These are phyloP conservation scores for Pristionchus mayeri DNA, from an alignment of 2,888 invertebrate genomes.

Conservation along the genomic window DNA sequence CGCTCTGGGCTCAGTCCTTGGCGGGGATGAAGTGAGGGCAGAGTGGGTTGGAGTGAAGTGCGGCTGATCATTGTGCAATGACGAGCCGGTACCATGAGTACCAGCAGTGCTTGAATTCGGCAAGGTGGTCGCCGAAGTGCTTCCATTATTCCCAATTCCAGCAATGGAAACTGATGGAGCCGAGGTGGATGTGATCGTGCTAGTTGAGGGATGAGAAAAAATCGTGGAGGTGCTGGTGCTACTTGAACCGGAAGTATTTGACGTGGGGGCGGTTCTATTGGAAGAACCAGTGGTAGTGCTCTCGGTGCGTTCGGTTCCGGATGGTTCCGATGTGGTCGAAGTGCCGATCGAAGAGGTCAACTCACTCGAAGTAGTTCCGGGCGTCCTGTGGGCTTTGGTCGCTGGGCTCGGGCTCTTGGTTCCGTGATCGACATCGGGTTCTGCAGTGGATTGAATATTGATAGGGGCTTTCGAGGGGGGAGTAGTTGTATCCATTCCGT, in stretches of 20 bases:
- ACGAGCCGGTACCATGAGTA: neutral
- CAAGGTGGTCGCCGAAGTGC: too few species aligned
- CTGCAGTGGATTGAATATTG: slow-evolving; percentile 2
- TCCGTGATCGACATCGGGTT: slow-evolving; percentile 14
- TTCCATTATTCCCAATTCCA: too few species aligned
- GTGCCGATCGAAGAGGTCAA: neutral
- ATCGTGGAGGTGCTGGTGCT: neutral
- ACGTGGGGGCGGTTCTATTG: neutral
- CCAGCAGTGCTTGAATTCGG: too few species aligned
- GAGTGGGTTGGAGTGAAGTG: neutral
- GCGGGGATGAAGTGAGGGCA: neutral
- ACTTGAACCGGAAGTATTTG: too few species aligned
- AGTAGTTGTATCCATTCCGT: neutral
- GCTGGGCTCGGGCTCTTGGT: neutral
- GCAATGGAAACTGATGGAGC: neutral
- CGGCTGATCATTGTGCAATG: neutral
- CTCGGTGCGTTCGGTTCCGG: too few species aligned
- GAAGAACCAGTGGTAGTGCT: neutral
- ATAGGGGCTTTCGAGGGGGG: neutral
- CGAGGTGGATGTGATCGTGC: neutral
- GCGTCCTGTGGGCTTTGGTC: neutral
- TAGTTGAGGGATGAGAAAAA: neutral
- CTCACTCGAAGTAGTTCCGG: slow-evolving; percentile 16
- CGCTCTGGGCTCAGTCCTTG: neutral
- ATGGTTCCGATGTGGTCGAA: neutral